Conservation (phyloP, 2,113 vertebrate species). For the Ictalurus furcatus region DNA sequence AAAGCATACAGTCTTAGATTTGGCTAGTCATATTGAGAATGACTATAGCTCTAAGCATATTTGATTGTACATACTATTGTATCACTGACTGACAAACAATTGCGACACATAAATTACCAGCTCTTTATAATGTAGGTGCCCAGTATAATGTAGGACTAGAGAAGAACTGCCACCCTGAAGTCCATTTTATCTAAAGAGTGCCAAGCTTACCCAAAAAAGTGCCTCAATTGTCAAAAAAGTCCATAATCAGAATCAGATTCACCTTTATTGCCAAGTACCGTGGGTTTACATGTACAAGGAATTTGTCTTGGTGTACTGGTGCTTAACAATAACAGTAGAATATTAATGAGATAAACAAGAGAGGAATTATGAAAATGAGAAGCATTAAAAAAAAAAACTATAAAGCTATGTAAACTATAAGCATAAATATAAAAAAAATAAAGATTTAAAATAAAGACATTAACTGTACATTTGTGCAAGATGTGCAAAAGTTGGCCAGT, state of each 20-base stretch:
- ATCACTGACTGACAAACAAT: not conserved
- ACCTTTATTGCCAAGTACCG: too few relatives aligned
- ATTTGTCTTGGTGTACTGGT: too few relatives aligned
- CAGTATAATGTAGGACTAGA: not conserved
- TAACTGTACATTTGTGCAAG: too few relatives aligned
- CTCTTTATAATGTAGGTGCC: not conserved
- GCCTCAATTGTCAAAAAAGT: not conserved
- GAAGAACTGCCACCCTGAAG: not conserved
- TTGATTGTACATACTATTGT: not conserved
- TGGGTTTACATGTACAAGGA: too few relatives aligned
- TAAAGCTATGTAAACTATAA: too few relatives aligned
- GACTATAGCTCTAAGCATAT: not conserved
- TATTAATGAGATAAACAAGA: too few relatives aligned
- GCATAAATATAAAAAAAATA: too few relatives aligned
- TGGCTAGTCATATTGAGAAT: not conserved
- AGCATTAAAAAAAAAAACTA: too few relatives aligned
- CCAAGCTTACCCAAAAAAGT: not conserved
- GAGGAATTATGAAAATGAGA: too few relatives aligned
- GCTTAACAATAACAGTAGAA: too few relatives aligned
- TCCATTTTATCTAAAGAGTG: not conserved
- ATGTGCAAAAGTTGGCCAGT: too few relatives aligned
- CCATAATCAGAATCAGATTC: not conserved
- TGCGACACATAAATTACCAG: not conserved
- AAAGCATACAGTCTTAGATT: not conserved
- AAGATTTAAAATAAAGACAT: too few relatives aligned